Evolutionary conservation across 2,797 vertebrate genomes (phyloP).

Genomic region (Sorex maritimensis): DNA sequence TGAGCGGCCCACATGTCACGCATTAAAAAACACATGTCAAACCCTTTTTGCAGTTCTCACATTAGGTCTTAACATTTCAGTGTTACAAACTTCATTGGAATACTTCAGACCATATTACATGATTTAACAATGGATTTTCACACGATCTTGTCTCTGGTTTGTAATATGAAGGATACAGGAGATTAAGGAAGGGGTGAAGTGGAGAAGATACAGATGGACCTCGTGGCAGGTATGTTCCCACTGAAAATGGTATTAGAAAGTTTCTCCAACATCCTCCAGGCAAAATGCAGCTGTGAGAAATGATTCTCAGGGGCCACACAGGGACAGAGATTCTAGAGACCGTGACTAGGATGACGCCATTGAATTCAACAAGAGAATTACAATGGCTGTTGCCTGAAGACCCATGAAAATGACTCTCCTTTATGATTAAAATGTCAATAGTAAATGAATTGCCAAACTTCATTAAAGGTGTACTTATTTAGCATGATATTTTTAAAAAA

Average conservation of each 20-base stretch:
- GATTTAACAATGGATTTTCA: conserved; percentile 17
- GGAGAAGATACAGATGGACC: neutral
- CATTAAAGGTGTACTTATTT: neutral
- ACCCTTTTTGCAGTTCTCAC: neutral
- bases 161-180: conserved; percentile 24
- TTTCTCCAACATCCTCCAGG: neutral
- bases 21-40: neutral
- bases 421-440: conserved; percentile 35
- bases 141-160: neutral
- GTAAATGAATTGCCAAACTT: neutral
- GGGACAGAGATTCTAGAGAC: neutral
- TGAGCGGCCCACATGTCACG: neutral
- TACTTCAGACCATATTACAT: conserved; percentile 32
- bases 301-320: neutral
- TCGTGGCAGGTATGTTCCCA: neutral
- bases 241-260: neutral
- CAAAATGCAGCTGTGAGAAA: neutral
- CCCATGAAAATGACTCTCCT: neutral
- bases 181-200: conserved; percentile 7
- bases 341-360: neutral
- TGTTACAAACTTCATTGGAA: conserved; percentile 1
- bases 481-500: conserved; percentile 14
- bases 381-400: neutral
- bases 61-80: conserved; percentile 40
- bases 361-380: neutral